These are phyloP conservation scores for Drosophila kuntzei DNA, from an alignment of 2,888 invertebrate genomes.

Conservation along the genomic window DNA sequence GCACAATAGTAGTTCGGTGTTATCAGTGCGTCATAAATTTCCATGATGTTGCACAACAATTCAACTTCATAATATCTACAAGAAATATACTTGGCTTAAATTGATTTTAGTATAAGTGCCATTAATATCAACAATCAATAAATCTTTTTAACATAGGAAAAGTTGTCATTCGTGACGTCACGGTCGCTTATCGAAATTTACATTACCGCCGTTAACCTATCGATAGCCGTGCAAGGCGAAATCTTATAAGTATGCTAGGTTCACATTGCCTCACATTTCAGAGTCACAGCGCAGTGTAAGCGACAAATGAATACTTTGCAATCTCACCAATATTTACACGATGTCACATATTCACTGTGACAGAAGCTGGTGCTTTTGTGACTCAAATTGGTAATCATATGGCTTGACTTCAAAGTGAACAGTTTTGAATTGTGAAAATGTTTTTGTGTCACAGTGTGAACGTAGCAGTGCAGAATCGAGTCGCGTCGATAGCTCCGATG, in stretches of 20 bases:
- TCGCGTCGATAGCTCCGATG: slow-evolving; percentile 30
- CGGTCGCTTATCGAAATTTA: not conserved
- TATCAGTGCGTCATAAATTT: not conserved
- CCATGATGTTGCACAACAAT: not conserved
- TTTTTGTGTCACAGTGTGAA: not conserved
- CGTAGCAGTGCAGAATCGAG: not conserved
- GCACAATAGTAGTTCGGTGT: not conserved
- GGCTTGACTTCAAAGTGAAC: not conserved
- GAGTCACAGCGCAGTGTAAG: no score
- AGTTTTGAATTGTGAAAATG: not conserved
- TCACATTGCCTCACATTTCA: no score
- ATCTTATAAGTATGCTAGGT: not conserved
- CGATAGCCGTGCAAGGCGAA: no score
- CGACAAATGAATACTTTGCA: no score
- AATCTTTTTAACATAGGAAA: not conserved
- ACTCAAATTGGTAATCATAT: no score
- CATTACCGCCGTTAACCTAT: not conserved
- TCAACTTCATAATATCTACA: not conserved
- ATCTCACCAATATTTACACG: no score
- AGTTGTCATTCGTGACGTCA: not conserved
- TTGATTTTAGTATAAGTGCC: not conserved
- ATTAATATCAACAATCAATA: not conserved
- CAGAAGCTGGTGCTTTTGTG: no score
- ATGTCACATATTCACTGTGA: no score
- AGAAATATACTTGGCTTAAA: not conserved